Evolutionary conservation across 2,113 vertebrate species (phyloP).

Genomic region (Tylochromis polylepis): DNA sequence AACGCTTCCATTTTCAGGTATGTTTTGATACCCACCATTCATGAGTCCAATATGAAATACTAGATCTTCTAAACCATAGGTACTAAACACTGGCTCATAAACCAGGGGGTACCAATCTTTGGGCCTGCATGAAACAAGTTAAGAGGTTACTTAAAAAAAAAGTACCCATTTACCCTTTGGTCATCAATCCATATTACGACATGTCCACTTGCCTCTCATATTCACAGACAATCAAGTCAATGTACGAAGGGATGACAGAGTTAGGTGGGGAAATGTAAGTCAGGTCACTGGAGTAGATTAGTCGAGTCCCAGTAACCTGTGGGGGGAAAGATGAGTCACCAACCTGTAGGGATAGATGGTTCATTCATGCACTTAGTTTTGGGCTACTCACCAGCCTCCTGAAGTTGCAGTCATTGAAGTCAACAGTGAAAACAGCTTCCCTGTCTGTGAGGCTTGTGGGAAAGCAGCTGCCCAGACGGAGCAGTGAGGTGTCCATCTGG

Average conservation of each 20-base stretch:
- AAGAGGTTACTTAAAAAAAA: background rate
- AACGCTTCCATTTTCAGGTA: background rate
- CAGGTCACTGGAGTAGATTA: slow-evolving; percentile 58
- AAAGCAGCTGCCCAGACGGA: slow-evolving; percentile 64
- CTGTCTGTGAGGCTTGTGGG: slow-evolving; percentile 31
- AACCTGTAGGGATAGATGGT: background rate
- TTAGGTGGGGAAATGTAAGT: slow-evolving; percentile 18
- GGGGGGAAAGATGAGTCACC: background rate
- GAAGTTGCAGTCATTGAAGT: slow-evolving; percentile 57
- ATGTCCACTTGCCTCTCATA: slow-evolving; percentile 45
- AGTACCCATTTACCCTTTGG: background rate
- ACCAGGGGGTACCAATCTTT: slow-evolving; percentile 40
- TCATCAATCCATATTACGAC: background rate
- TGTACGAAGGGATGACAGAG: background rate
- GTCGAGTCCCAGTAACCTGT: slow-evolving; percentile 52
- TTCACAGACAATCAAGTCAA: slow-evolving; percentile 46
- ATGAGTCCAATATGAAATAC: slow-evolving; percentile 63
- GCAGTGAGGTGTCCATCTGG: slow-evolving; percentile 4
- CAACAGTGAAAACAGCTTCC: slow-evolving; percentile 48
- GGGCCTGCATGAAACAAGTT: slow-evolving; percentile 19
- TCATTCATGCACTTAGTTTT: accelerated
- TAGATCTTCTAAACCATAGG: slow-evolving; percentile 41
- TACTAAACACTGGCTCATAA: slow-evolving; percentile 42
- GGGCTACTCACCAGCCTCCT: slow-evolving; percentile 35
- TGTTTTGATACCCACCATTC: slow-evolving; percentile 57